Base-by-base conservation (phyloP, 1,140 invertebrate genomes). In the Neodiprion fabricii region DNA sequence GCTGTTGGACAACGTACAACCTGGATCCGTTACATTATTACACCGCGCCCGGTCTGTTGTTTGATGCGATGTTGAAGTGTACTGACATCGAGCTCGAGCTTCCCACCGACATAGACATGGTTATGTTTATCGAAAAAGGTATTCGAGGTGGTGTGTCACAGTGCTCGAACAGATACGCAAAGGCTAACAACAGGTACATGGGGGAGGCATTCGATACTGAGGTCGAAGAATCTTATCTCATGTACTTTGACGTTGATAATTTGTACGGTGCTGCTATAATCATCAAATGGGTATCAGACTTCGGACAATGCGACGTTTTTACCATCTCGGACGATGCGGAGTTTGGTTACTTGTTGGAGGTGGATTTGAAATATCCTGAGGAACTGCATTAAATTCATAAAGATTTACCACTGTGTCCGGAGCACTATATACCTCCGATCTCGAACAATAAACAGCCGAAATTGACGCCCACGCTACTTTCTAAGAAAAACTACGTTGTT, bases 401-500 rank as follows among this genome's bases (percentile, higher is more conserved):
- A 72, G 74, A 78, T 71, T 88, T 90, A 47, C 89, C 90, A 40
- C 86, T 90, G 76, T 85, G 86, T 75, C 79, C 85, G n/a, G 84
- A 89, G 78, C 83, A 83, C 61, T 76, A 68, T 72, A 48, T 74
- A 61, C 48, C 67, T 81, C 65, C 66, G 75, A 10, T 21, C 72
- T 65, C 76, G 21, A 82, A 86, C 79, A n/a, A 78, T 49, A 40
- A 40, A 5, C 28, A 2, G 28, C 17, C 12, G 14, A 85, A 87
- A 82, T 77, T 88, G 72, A 76, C 87, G 67, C 69, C 80, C 48
- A 87, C 83, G 77, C 79, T 88, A 40, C 72, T 77, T 70, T 70
- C 85, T 70, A 88, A 88, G 83, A 74, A 79, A 69, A 88, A 87
- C 66, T 91, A 91, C 84, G 79, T 88, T 61, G 84, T 91, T 70